Evolutionary conservation across 2,113 vertebrate genomes (phyloP).

Genomic region (Mustela lutreola): DNA sequence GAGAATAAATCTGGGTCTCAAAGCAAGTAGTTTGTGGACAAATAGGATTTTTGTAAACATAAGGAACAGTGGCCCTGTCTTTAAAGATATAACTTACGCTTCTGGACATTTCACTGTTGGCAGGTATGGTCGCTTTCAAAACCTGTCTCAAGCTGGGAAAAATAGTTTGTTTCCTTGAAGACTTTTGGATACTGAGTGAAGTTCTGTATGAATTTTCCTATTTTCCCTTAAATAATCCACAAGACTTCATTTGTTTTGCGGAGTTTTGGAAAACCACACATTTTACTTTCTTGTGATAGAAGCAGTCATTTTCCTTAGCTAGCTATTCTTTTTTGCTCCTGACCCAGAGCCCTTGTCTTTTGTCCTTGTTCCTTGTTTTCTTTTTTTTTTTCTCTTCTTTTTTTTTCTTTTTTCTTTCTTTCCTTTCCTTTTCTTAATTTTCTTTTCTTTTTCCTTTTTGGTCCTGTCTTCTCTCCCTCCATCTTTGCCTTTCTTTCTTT

Average conservation of each 20-base stretch:
- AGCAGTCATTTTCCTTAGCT: neutral
- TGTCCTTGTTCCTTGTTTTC: neutral
- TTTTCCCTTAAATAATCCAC: constrained; percentile 39
- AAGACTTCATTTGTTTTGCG: constrained; percentile 47
- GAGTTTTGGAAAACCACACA: neutral
- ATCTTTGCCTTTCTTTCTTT: neutral
- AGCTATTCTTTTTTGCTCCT: neutral
- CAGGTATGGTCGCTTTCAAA: neutral
- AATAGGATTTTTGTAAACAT: constrained; percentile 29
- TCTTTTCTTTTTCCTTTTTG: neutral
- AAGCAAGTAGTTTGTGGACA: constrained; percentile 32
- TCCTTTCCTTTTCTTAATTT: neutral
- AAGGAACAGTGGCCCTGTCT: neutral
- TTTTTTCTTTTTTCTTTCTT: neutral
- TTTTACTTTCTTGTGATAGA: neutral
- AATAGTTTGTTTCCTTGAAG: constrained; percentile 64
- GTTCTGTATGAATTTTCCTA: neutral
- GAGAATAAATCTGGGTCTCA: constrained; percentile 55
- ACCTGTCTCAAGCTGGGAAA: neutral
- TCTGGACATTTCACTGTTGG: neutral
- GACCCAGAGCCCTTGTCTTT: neutral
- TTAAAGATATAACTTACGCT: neutral
- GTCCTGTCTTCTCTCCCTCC: neutral
- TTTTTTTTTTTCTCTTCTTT: neutral
- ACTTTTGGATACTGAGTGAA: constrained; percentile 37